Conservation (phyloP, 2,888 invertebrate genomes). For the Melanophora roralis region DNA sequence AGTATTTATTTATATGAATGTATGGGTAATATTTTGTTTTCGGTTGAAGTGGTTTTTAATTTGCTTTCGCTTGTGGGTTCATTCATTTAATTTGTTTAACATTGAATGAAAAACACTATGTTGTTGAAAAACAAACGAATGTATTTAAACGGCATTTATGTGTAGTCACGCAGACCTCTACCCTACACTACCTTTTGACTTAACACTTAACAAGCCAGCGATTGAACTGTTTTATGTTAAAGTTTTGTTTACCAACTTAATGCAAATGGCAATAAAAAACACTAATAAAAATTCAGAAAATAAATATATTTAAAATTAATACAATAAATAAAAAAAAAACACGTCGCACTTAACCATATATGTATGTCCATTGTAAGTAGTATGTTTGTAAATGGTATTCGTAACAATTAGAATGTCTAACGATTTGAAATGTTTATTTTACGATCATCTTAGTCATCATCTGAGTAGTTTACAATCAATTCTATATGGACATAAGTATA, state of each 20-base stretch:
- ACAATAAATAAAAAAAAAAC: background rate
- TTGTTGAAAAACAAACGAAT: too few relatives aligned
- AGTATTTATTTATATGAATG: too few relatives aligned
- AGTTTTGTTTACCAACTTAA: background rate
- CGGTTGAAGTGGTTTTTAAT: too few relatives aligned
- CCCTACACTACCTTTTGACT: too few relatives aligned
- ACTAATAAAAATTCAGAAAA: background rate
- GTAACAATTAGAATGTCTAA: slow-evolving; percentile 50
- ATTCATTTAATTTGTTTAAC: too few relatives aligned
- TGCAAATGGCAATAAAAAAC: background rate
- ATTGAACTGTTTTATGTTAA: background rate
- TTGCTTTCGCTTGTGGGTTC: too few relatives aligned
- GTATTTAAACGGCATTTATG: too few relatives aligned
- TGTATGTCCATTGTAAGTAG: too few relatives aligned
- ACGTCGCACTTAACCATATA: slow-evolving; percentile 24
- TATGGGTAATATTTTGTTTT: too few relatives aligned
- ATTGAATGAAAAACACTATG: too few relatives aligned
- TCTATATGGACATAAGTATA: too few relatives aligned
- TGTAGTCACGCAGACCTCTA: too few relatives aligned
- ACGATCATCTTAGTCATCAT: slow-evolving; percentile 46
- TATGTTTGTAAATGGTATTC: slow-evolving; percentile 24
- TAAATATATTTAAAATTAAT: background rate
- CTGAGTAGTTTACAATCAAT: background rate
- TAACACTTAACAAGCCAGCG: background rate
- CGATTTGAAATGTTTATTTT: slow-evolving; percentile 33